Percentiles rank a stretch among this genome's conserved stretches.
Evolutionary conservation across 2,113 vertebrate genomes (phyloP).

Genomic region (Pungitius pungitius): DNA sequence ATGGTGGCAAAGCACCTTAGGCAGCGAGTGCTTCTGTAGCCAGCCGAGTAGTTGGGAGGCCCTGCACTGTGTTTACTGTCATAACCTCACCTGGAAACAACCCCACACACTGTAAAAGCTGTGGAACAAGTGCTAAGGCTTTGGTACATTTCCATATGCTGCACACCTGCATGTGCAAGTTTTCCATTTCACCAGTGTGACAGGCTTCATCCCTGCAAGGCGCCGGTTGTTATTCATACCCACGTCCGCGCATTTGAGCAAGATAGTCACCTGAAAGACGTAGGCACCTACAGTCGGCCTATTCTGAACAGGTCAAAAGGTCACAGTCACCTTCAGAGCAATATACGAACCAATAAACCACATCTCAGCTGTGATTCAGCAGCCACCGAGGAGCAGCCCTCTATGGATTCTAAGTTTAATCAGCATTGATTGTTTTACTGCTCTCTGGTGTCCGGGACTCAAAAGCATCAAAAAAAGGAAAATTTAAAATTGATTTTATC

Average conservation of each 20-base stretch:
- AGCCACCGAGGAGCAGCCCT: constrained; percentile 7
- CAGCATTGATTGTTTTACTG: constrained; percentile 35
- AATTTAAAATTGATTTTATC: no score
- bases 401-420: constrained; percentile 25
- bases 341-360: constrained; percentile 42
- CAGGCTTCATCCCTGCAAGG: constrained; percentile 35
- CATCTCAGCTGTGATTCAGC: constrained; percentile 2
- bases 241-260: constrained; percentile 15
- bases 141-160: constrained; percentile 75
- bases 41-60: constrained; percentile 26
- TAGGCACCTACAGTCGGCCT: constrained; percentile 12
- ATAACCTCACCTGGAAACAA: constrained; percentile 71
- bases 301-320: constrained; percentile 56
- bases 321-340: constrained; percentile 61
- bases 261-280: constrained; percentile 31
- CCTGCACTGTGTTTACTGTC: constrained; percentile 68
- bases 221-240: constrained; percentile 51
- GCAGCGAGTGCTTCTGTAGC: constrained; percentile 15
- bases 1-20: constrained; percentile 18
- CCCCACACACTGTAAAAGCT: constrained; percentile 57
- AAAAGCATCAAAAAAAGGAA: no score
- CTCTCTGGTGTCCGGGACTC: constrained; percentile 20
- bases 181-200: constrained; percentile 71
- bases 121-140: constrained; percentile 30
- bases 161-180: constrained; percentile 68